Evolutionary conservation across 2,113 vertebrate genomes (phyloP).

Genomic region (Neodontobutis hainanensis): DNA sequence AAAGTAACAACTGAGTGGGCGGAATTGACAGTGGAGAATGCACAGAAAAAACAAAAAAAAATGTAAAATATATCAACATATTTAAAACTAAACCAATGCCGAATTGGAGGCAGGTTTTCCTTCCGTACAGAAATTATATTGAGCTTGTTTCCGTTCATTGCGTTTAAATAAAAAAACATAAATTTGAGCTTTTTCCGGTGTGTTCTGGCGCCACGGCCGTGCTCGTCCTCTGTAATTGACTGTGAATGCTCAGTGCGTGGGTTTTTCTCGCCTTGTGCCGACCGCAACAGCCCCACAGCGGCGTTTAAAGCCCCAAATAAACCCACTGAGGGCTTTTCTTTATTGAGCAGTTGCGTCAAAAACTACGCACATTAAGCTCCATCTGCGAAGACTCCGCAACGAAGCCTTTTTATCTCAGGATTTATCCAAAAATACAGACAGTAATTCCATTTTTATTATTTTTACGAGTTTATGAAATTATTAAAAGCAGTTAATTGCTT

Average conservation of each 20-base stretch:
- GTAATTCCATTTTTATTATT: too few relatives aligned
- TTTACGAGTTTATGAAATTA: too few relatives aligned
- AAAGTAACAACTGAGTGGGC: not conserved
- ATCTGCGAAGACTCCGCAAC: too few relatives aligned
- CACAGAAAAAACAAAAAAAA: not conserved
- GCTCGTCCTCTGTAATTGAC: not conserved
- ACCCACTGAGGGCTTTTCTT: too few relatives aligned
- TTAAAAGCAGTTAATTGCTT: too few relatives aligned
- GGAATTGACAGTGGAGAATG: not conserved
- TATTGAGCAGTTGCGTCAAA: too few relatives aligned
- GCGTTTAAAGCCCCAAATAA: not conserved
- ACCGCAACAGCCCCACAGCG: not conserved
- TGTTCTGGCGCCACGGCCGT: not conserved
- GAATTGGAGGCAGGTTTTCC: not conserved
- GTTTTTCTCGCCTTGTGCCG: not conserved
- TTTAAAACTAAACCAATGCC: not conserved
- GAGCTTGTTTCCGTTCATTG: not conserved
- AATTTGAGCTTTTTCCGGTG: not conserved
- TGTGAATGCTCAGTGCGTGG: not conserved
- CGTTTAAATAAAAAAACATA: not conserved
- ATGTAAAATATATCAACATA: too few relatives aligned
- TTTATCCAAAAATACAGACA: too few relatives aligned
- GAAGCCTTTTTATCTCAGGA: too few relatives aligned
- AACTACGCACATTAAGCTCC: not conserved
- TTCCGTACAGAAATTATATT: not conserved